phyloP scores from a whole-genome alignment of 2,888 invertebrate species.

The Drosophila algonquin region DNA sequence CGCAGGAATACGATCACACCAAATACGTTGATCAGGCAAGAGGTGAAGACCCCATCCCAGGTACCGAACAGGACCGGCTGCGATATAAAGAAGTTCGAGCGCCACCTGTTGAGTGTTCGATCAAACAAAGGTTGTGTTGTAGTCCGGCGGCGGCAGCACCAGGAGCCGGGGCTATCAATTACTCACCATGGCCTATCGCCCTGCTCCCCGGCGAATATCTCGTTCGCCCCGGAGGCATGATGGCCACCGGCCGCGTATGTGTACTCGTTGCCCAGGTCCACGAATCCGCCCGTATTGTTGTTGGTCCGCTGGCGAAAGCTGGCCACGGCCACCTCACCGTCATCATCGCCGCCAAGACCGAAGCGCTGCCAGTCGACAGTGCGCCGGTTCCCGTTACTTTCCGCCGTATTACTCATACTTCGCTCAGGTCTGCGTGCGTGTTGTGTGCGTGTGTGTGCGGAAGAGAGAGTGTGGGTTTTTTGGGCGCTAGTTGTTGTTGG shows the following conservation, averaged over 20 bases:
- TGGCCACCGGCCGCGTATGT: constrained; percentile 92
- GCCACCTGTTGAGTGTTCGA: constrained; percentile 89
- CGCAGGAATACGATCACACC: constrained; percentile 99
- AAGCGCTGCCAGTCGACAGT: constrained; percentile 83
- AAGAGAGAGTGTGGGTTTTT: constrained; percentile 10
- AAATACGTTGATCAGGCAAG: constrained; percentile 98
- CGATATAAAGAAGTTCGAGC: constrained; percentile 97
- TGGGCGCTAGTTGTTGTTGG: constrained; percentile 21
- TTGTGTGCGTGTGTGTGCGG: constrained; percentile 11
- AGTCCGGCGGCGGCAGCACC: constrained; percentile 5
- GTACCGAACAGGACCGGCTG: constrained; percentile 98
- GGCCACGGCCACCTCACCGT: constrained; percentile 82
- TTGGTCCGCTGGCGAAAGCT: constrained; percentile 84
- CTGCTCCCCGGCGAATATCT: constrained; percentile 95
- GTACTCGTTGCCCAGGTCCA: constrained; percentile 90
- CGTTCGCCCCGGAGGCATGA: constrained; percentile 94
- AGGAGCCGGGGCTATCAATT: not conserved
- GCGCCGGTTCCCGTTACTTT: constrained; percentile 65
- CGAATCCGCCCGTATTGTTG: constrained; percentile 89
- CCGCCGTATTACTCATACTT: constrained; percentile 68
- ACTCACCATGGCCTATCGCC: constrained; percentile 85
- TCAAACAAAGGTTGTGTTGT: not conserved
- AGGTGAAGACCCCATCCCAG: constrained; percentile 98
- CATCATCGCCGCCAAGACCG: constrained; percentile 81
- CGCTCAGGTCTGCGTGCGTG: constrained; percentile 21